Base-by-base conservation (phyloP, 1,140 invertebrate species). In the Callitettix versicolor region DNA sequence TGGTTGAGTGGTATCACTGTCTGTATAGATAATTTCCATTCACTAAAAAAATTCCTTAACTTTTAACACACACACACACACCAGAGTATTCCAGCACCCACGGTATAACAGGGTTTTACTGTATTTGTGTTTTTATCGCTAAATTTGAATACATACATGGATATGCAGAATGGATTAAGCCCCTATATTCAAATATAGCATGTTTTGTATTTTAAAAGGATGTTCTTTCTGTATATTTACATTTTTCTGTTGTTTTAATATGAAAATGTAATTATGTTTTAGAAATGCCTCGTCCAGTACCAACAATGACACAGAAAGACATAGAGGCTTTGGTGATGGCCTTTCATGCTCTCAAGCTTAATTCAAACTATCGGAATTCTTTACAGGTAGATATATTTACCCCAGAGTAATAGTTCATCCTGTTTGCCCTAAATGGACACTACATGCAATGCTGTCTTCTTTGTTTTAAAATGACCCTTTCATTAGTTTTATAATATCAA, bases 341-440 rank as follows among this genome's bases (percentile, higher is more conserved):
- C 43, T 77, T 78, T 57, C 67, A 65, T 59, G 68, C 71, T 18
- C 71, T 76, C 38, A 71, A 65, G 53, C 63, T 71, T 20, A 73
- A 71, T 55, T 68, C 74, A 46, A 63, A 67, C 26, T 68, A 72
- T 53, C 65, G 72, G 40, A 72, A 62, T 56, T 71, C 74, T 44
- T 63, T 77, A 58, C 71, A 76, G 61, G 75, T 75, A 69, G 60
- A 33, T 62, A 18, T 22, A 24, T 15, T 18, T 30, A 22, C 30
- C 24, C 22, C 3, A 12, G 15, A 5, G 14, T 53, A 14, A 51
- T 52, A 6, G 24, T 36, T 30, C 24, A 43, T 53, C 15, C 47
- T 11, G 41, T 43, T 43, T n/a, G 17, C 11, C n/a, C 9, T 9
- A 9, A 9, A 9, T 36, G 9, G 34, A 9, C 34, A 36, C 9